Conservation (phyloP, 2,113 vertebrate genomes). For the Megaceryle maxima region DNA sequence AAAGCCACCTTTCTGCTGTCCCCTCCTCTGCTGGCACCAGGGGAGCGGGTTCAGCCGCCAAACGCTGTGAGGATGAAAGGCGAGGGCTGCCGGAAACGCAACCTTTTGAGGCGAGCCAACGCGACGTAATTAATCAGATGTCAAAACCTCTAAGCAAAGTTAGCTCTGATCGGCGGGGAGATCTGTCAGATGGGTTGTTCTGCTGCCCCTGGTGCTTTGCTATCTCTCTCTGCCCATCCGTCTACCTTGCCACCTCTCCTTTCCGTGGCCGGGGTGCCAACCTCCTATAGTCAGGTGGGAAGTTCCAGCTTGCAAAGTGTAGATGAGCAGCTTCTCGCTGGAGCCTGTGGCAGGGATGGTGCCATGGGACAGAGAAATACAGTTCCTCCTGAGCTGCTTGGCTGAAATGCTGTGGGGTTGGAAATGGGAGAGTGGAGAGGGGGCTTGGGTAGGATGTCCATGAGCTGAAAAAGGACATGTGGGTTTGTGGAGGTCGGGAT, state of each 20-base stretch:
- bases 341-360: rapidly evolving
- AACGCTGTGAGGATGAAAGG: conserved; percentile 14
- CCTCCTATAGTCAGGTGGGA: not conserved
- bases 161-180: not conserved
- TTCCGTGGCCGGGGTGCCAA: not conserved
- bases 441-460: rapidly evolving
- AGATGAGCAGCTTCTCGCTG: not conserved
- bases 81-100: not conserved
- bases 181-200: not conserved
- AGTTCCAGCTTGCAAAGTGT: not conserved
- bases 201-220: not conserved
- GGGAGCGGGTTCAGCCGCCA: not conserved
- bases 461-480: rapidly evolving
- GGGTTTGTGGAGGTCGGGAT: not conserved
- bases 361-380: rapidly evolving
- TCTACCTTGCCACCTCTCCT: not conserved
- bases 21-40: not conserved
- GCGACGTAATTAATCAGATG: conserved; percentile 36
- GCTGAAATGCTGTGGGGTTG: not conserved
- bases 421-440: not conserved
- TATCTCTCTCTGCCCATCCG: not conserved
- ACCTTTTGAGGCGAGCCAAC: not conserved
- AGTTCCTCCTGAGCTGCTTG: rapidly evolving
- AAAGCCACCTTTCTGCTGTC: not conserved
- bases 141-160: conserved; percentile 35